Evolutionary conservation across 2,888 invertebrate species (phyloP).

Genomic region (Thumatha senex): DNA sequence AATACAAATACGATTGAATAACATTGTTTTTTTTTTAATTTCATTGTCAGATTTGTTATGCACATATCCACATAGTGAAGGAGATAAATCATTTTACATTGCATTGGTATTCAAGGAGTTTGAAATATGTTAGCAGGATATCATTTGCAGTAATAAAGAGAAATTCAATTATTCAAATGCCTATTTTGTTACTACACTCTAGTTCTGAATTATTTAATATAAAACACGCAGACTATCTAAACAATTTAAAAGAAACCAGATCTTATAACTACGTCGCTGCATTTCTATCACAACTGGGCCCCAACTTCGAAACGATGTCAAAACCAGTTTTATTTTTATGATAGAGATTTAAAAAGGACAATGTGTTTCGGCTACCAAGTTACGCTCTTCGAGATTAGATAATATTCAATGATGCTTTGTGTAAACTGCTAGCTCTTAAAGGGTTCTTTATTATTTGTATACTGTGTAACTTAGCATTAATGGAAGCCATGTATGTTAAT

Average conservation of each 20-base stretch:
- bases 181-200: not conserved
- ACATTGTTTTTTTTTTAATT: conserved; percentile 14
- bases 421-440: conserved; percentile 37
- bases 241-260: not conserved
- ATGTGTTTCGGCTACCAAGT: conserved; percentile 57
- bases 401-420: conserved; percentile 61
- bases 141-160: not conserved
- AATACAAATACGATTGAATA: conserved; percentile 42
- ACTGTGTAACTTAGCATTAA: conserved; percentile 20
- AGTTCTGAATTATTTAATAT: too few relatives aligned
- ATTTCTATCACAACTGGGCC: conserved; percentile 13
- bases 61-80: conserved; percentile 6
- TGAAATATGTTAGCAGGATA: conserved; percentile 1
- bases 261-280: conserved; percentile 4
- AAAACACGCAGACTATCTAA: not conserved
- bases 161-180: not conserved
- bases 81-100: conserved; percentile 10
- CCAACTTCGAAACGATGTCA: conserved; percentile 16
- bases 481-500: conserved; percentile 8
- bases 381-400: conserved; percentile 63
- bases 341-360: conserved; percentile 60
- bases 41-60: conserved; percentile 17
- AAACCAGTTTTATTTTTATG: conserved; percentile 61
- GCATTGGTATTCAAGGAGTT: conserved; percentile 6
- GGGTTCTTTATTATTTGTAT: conserved; percentile 27